Conservation (phyloP, 2,888 invertebrate species). For the Mesorhabditis spiculigera region DNA sequence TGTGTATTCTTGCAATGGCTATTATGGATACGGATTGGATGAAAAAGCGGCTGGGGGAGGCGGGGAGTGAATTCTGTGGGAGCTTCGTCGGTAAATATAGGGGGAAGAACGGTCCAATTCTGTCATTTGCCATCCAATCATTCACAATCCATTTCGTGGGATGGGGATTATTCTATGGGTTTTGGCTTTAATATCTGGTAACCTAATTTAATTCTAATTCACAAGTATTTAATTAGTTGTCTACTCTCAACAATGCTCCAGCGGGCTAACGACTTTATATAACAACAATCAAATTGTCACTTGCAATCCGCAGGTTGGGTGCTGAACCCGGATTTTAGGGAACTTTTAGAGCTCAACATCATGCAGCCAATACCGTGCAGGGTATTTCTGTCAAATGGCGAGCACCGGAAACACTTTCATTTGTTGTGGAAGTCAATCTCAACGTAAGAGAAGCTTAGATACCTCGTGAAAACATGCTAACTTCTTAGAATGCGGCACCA, state of each 20-base stretch:
- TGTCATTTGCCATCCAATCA: no score
- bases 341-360: not conserved
- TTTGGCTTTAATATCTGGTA: no score
- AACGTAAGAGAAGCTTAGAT: not conserved
- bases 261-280: not conserved
- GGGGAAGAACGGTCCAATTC: no score
- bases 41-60: no score
- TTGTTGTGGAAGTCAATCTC: not conserved
- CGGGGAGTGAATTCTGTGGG: no score
- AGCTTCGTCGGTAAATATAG: no score
- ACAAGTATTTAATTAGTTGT: not conserved
- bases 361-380: not conserved
- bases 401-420: not conserved
- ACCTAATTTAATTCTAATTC: no score
- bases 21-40: no score
- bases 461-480: no score
- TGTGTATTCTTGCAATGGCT: no score
- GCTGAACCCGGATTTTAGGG: not conserved
- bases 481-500: not conserved
- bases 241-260: not conserved
- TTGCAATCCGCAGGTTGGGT: not conserved
- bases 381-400: not conserved
- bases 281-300: conserved; percentile 1
- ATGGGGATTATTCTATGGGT: no score
- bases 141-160: no score